Evolutionary conservation across 1,140 invertebrate species (phyloP), one percentile per base, ranked within the genome.

Genomic region (Medauroidea extradentata): DNA sequence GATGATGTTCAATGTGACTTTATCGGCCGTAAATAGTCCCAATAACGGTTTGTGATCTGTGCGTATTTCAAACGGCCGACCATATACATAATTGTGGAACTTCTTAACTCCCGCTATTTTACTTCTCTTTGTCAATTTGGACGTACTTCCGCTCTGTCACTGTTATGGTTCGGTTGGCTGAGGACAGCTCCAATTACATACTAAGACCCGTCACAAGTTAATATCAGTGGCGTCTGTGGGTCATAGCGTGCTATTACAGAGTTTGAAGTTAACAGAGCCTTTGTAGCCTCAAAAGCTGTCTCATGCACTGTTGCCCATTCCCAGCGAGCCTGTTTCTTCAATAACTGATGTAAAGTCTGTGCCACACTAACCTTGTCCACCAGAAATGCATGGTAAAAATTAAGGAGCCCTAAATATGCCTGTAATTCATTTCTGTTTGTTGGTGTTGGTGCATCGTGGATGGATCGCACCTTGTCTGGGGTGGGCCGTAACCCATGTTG

Each of bases 381-480:
- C 9, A 78, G 66, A 56, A 81, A 80, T 42, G 69, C 67, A 3
- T 70, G 61, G 63, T 80, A 81, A 63, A 75, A 81, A 25, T 70
- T 71, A 4, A 74, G 67, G 61, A 80, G n/a, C n/a, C n/a, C n/a
- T n/a, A n/a, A n/a, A n/a, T n/a, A n/a, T n/a, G n/a, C n/a, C n/a
- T n/a, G n/a, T n/a, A n/a, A n/a, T n/a, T n/a, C n/a, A n/a, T n/a
- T n/a, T n/a, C n/a, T n/a, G n/a, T n/a, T n/a, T n/a, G n/a, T n/a
- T n/a, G n/a, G n/a, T n/a, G n/a, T n/a, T n/a, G n/a, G n/a, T n/a
- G n/a, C n/a, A n/a, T n/a, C 58, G 25, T 58, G 14, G 14, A 79
- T 69, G 5, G 70, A 67, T 49, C 66, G 55, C 1, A 75, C 63
- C 55, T 81, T 80, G 13, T 65, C 63, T 7, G 71, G 67, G 64